Evolutionary conservation across 1,140 invertebrate genomes (phyloP).

Genomic region (Drosophila repletoides): DNA sequence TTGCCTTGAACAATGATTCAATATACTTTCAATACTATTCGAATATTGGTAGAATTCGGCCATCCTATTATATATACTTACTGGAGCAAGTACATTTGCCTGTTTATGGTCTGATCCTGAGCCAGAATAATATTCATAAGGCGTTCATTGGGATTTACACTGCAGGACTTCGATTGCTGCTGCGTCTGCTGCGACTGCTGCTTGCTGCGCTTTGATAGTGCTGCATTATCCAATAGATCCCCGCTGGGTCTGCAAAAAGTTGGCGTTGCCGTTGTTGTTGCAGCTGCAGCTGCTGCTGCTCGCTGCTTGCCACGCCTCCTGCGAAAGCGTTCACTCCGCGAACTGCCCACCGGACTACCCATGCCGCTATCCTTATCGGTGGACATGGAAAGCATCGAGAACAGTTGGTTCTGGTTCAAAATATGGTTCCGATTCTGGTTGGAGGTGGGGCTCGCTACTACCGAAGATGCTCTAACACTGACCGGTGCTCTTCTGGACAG

Average conservation of each 20-base stretch:
- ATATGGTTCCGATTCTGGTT: slow-evolving; percentile 14
- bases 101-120: slow-evolving; percentile 91
- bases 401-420: slow-evolving; percentile 24
- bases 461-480: slow-evolving; percentile 17
- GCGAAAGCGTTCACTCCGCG: slow-evolving; percentile 68
- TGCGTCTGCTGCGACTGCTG: slow-evolving; percentile 8
- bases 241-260: neutral
- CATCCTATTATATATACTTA: too few species aligned
- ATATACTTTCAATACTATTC: neutral
- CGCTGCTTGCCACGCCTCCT: slow-evolving; percentile 61
- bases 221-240: slow-evolving; percentile 33
- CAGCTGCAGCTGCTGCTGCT: slow-evolving; percentile 21
- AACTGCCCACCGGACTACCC: slow-evolving; percentile 75
- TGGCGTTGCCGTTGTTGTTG: slow-evolving; percentile 11
- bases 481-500: slow-evolving; percentile 28
- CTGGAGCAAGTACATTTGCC: slow-evolving; percentile 87
- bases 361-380: slow-evolving; percentile 81
- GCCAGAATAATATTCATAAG: slow-evolving; percentile 89
- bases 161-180: neutral
- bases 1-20: too few species aligned
- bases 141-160: slow-evolving; percentile 84
- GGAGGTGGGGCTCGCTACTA: too few species aligned
- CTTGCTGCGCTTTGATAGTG: slow-evolving; percentile 57
- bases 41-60: neutral
- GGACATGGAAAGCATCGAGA: slow-evolving; percentile 53